Evolutionary conservation across 2,113 vertebrate species (phyloP).

Genomic region (Garra rufa): DNA sequence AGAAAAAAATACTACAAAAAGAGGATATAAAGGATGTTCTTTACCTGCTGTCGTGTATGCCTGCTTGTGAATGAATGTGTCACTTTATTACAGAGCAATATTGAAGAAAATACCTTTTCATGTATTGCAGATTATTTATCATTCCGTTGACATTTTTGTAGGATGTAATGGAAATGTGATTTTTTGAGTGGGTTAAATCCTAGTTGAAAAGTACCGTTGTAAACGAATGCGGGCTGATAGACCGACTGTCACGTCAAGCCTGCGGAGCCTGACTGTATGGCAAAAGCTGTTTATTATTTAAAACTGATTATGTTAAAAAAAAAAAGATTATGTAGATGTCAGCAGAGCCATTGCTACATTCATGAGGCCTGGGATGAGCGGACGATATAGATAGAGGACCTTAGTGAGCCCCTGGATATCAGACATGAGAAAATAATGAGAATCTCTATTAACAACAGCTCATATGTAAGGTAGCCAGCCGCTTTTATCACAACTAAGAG

Average conservation of each 20-base stretch:
- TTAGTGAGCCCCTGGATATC: not conserved
- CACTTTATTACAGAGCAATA: slow-evolving; percentile 75
- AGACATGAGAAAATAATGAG: not conserved
- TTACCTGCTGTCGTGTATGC: slow-evolving; percentile 71
- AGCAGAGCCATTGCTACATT: not conserved
- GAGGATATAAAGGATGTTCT: slow-evolving; percentile 63
- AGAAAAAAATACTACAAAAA: slow-evolving; percentile 42
- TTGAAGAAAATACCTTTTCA: slow-evolving; percentile 49
- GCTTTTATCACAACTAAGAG: not conserved
- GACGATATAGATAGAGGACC: not conserved
- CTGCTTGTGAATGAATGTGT: slow-evolving; percentile 79
- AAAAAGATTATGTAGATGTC: not conserved
- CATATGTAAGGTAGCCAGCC: no score
- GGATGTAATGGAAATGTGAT: not conserved
- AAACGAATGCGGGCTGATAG: slow-evolving; percentile 24
- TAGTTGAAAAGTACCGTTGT: not conserved
- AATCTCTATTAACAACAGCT: no score
- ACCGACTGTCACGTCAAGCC: not conserved
- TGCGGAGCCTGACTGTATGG: slow-evolving; percentile 21
- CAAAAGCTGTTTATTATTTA: not conserved
- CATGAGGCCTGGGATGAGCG: not conserved
- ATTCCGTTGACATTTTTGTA: slow-evolving; percentile 8
- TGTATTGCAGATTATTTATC: slow-evolving; percentile 56
- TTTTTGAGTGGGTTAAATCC: not conserved
- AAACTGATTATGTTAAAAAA: not conserved